phyloP scores from a whole-genome alignment of 2,113 vertebrate genomes.

The Cettia cetti region DNA sequence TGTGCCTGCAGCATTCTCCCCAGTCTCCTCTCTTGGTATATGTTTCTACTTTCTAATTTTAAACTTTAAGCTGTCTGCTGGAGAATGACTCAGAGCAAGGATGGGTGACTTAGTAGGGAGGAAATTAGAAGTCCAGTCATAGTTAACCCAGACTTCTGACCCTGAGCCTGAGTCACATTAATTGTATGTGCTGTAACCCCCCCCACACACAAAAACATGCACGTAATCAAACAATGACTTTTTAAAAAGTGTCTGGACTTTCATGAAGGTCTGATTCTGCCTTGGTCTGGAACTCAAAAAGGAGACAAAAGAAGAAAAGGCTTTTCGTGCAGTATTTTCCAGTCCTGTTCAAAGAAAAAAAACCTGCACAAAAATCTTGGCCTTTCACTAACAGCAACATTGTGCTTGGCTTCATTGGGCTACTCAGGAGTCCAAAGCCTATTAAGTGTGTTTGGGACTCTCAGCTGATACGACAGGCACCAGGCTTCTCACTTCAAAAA shows the following conservation, averaged over 20 bases:
- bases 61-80: slow-evolving; percentile 17
- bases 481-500: not conserved
- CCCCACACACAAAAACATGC: not conserved
- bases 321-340: not conserved
- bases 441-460: not conserved
- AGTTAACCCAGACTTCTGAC: slow-evolving; percentile 56
- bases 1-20: not conserved
- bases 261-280: not conserved
- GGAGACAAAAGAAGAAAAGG: slow-evolving; percentile 8
- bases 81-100: slow-evolving; percentile 55
- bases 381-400: slow-evolving; percentile 12
- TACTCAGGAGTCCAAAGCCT: not conserved
- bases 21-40: not conserved
- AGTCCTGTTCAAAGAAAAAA: slow-evolving; percentile 1
- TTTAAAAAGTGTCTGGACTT: not conserved
- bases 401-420: slow-evolving; percentile 3
- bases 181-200: not conserved
- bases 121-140: slow-evolving; percentile 53
- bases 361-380: not conserved
- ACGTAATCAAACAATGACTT: slow-evolving; percentile 36
- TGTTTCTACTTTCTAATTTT: slow-evolving; percentile 45
- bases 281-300: slow-evolving; percentile 13
- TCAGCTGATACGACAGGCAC: not conserved
- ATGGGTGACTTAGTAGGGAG: slow-evolving; percentile 19
- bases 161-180: slow-evolving; percentile 30